These are phyloP conservation scores for Sarcophaga bullata DNA, from an alignment of 1,140 invertebrate species.

Conservation along the genomic window DNA sequence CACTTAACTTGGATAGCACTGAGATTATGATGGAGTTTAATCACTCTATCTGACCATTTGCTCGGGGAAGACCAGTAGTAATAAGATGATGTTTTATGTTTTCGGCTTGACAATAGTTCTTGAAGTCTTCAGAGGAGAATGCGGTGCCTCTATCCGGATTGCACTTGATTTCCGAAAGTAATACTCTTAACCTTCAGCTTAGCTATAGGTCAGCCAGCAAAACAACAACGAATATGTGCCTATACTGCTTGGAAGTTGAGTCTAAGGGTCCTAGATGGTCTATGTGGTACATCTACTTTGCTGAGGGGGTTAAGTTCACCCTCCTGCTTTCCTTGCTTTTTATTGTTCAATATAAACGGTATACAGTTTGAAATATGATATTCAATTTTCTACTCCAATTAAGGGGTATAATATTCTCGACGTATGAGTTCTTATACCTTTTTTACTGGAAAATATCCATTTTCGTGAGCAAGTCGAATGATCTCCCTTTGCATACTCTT, in stretches of 20 bases:
- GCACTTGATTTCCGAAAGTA: slow-evolving; percentile 58
- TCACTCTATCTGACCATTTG: slow-evolving; percentile 58
- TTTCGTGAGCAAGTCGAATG: slow-evolving; percentile 54
- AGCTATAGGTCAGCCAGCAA: too few relatives aligned
- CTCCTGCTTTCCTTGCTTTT: slow-evolving; percentile 63
- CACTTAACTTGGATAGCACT: slow-evolving; percentile 30
- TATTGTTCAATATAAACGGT: slow-evolving; percentile 52
- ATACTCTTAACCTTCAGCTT: slow-evolving; percentile 51
- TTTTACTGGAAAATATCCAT: slow-evolving; percentile 59
- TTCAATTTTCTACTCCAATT: slow-evolving; percentile 57
- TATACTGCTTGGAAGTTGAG: too few relatives aligned
- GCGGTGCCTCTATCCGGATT: slow-evolving; percentile 53
- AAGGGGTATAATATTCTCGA: slow-evolving; percentile 63
- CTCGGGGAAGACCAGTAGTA: slow-evolving; percentile 55
- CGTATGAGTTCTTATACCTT: slow-evolving; percentile 63
- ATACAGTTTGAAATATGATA: slow-evolving; percentile 57
- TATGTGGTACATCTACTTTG: slow-evolving; percentile 51
- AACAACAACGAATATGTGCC: too few relatives aligned
- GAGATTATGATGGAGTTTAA: neutral
- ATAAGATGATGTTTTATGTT: slow-evolving; percentile 43
- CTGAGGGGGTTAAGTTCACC: slow-evolving; percentile 56
- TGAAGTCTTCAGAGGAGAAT: slow-evolving; percentile 56
- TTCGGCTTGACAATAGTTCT: slow-evolving; percentile 48
- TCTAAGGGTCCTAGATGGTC: slow-evolving; percentile 49
- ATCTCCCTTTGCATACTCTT: slow-evolving; percentile 55